Evolutionary conservation across 2,113 vertebrate species (phyloP).

Genomic region (Haemorhous mexicanus): DNA sequence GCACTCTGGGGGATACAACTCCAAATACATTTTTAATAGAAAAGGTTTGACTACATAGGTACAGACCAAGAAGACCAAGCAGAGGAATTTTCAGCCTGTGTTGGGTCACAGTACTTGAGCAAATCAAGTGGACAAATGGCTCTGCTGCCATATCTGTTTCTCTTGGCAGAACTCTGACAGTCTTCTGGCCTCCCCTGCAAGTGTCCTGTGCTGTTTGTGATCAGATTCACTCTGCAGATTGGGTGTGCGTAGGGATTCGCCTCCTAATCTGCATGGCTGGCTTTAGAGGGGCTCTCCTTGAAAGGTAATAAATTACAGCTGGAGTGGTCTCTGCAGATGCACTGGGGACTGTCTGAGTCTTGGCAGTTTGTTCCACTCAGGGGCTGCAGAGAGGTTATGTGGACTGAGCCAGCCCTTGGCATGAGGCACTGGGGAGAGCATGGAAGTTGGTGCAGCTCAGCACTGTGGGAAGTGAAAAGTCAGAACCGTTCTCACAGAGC

Average conservation of each 20-base stretch:
- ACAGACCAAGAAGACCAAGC: not conserved
- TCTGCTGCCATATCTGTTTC: constrained; percentile 13
- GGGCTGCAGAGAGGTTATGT: not conserved
- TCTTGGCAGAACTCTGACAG: constrained; percentile 23
- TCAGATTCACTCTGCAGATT: not conserved
- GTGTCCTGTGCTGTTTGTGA: not conserved
- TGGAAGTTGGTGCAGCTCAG: not conserved
- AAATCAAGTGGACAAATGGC: constrained; percentile 20
- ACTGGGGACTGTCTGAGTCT: not conserved
- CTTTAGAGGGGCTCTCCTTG: not conserved
- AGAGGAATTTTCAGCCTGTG: not conserved
- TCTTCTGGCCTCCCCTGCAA: not conserved
- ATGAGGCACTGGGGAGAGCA: not conserved
- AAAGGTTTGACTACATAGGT: not conserved
- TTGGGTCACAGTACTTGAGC: constrained; percentile 17
- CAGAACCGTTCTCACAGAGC: rapidly evolving
- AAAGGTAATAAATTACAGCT: constrained; percentile 3
- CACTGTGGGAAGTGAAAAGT: not conserved
- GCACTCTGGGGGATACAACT: not conserved
- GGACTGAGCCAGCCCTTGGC: not conserved
- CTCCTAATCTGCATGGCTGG: constrained; percentile 3
- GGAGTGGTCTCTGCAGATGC: not conserved
- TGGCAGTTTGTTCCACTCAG: not conserved
- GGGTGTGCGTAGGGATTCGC: not conserved
- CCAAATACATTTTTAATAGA: not conserved